Evolutionary conservation across 2,797 vertebrate species (phyloP).

Genomic region (Sebastes matsubarae): DNA sequence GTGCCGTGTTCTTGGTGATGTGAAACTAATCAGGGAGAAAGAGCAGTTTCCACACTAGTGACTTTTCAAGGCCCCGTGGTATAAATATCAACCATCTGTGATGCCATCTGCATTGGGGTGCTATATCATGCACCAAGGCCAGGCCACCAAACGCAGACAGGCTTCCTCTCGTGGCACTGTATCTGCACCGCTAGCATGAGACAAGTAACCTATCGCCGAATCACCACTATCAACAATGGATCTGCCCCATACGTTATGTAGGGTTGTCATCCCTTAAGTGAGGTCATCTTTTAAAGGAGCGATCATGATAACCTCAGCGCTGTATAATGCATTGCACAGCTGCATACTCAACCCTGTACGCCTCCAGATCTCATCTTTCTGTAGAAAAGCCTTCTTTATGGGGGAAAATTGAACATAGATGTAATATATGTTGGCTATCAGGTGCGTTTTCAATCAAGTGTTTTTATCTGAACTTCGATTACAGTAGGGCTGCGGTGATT

Average conservation of each 20-base stretch:
- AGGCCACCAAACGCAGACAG: slow-evolving; percentile 77
- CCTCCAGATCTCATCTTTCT: slow-evolving; percentile 12
- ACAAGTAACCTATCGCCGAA: slow-evolving; percentile 41
- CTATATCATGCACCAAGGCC: slow-evolving; percentile 81
- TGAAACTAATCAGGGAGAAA: slow-evolving; percentile 76
- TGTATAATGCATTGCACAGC: background rate
- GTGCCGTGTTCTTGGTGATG: slow-evolving; percentile 60
- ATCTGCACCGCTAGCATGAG: slow-evolving; percentile 34
- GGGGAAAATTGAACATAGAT: background rate
- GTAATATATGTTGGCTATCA: slow-evolving; percentile 5
- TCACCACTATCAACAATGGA: slow-evolving; percentile 33
- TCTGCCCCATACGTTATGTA: slow-evolving; percentile 16
- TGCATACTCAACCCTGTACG: background rate
- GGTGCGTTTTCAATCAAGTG: slow-evolving; percentile 28
- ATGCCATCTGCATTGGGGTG: slow-evolving; percentile 85
- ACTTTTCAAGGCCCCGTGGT: slow-evolving; percentile 80
- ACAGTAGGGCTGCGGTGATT: slow-evolving; percentile 29
- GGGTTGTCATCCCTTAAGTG: slow-evolving; percentile 15
- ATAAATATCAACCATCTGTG: slow-evolving; percentile 87
- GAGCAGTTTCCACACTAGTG: slow-evolving; percentile 78
- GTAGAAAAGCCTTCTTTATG: background rate
- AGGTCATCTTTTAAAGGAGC: slow-evolving; percentile 45
- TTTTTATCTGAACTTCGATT: slow-evolving; percentile 39
- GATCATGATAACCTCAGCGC: slow-evolving; percentile 16
- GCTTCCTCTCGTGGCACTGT: slow-evolving; percentile 60